A percentile compares a stretch with the other conserved stretches of the same genome.
Evolutionary conservation across 2,113 vertebrate genomes (phyloP).

Genomic region (Aleadryas rufinucha): DNA sequence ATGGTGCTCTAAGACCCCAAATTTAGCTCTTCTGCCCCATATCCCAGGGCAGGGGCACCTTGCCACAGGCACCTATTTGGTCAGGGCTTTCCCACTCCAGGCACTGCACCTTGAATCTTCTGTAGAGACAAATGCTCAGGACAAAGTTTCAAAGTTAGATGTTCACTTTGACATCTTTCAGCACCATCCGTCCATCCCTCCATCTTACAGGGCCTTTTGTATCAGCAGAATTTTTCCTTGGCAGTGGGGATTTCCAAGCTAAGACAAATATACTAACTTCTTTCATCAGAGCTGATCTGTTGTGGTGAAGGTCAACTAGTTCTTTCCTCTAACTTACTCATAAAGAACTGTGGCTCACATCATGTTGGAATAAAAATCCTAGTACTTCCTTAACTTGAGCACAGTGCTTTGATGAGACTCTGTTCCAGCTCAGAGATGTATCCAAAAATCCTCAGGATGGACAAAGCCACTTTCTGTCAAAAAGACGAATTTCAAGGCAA

Average conservation of each 20-base stretch:
- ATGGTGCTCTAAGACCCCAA: slow-evolving; percentile 48
- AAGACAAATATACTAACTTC: background rate
- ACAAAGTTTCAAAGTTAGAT: background rate
- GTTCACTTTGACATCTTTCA: background rate
- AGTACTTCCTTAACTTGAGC: background rate
- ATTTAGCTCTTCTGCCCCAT: background rate
- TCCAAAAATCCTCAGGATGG: background rate
- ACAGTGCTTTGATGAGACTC: background rate
- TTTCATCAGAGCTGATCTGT: background rate
- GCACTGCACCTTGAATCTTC: background rate
- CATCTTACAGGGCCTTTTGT: background rate
- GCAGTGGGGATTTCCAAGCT: background rate
- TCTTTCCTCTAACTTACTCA: background rate
- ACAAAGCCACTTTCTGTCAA: background rate
- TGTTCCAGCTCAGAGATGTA: background rate
- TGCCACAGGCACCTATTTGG: background rate
- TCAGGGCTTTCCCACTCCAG: background rate
- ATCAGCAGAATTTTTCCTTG: background rate
- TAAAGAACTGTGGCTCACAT: background rate
- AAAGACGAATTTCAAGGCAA: background rate
- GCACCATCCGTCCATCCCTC: background rate
- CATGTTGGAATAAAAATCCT: background rate
- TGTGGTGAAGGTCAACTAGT: background rate
- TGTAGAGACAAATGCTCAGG: background rate
- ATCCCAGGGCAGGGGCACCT: background rate